Evolutionary conservation across 2,888 invertebrate genomes (phyloP), one percentile per base, ranked within the genome.

Genomic region (Galeruca laticollis): DNA sequence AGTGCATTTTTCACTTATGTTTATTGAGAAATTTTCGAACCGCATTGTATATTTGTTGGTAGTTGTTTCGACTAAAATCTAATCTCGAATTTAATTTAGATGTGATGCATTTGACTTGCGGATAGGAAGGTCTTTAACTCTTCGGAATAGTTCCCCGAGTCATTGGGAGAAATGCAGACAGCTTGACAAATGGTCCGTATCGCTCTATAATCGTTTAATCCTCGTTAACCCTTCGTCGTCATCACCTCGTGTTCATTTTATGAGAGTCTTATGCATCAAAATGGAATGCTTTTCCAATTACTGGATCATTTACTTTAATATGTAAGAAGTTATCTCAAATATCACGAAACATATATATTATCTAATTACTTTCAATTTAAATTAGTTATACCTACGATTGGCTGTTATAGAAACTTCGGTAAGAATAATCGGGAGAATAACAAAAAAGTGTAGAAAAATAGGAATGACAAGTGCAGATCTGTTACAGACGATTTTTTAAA

Each of bases 141-240:
- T 31, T 52, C 20, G 49, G 15, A 72, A 72, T 65, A 64, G 67
- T 72, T 71, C 67, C 68, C 60, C 66, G 67, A 73, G 69, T 73
- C 72, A 71, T 70, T 71, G 57, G 62, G 63, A 68, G 71, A 67
- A 65, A 70, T 66, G 80, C 79, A 83, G 83, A 83, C 83, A 83
- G 83, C 78, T 84, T 85, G 84, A 85, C 84, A 84, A 85, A 85
- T 85, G 84, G 83, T 82, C 81, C 84, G 82, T 84, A 84, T 85
- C 84, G 81, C 80, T 83, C 84, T 84, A 85, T 85, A 85, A 85
- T 85, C 85, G 84, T 84, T 85, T 85, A 85, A 85, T 85, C 84
- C 83, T 79, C 82, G 83, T 84, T 85, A 85, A 85, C 84, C 85
- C 84, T 84, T 83, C 84, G 84, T 82, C 84, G 83, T 84, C 85